Evolutionary conservation across 2,888 invertebrate species (phyloP).

Genomic region (Dromius quadrimaculatus): DNA sequence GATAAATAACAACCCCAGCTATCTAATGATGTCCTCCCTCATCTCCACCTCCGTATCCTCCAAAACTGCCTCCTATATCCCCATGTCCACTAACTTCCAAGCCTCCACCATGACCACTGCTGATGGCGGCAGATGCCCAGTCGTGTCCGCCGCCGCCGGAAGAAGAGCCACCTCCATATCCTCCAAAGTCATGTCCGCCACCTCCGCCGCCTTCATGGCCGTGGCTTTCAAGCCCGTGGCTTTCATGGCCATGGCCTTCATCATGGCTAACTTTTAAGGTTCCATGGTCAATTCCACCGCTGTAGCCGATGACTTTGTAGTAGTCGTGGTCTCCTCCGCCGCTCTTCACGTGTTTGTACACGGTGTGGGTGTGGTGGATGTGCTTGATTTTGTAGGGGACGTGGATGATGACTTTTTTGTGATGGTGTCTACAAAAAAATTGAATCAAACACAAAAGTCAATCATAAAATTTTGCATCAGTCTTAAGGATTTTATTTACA

Average conservation of each 20-base stretch:
- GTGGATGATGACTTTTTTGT: constrained; percentile 82
- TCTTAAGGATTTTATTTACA: no score
- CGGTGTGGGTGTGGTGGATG: constrained; percentile 82
- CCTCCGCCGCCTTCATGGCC: constrained; percentile 56
- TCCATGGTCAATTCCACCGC: constrained; percentile 73
- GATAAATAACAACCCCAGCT: neutral
- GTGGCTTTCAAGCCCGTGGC: constrained; percentile 55
- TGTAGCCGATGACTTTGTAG: constrained; percentile 78
- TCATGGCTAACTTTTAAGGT: constrained; percentile 65
- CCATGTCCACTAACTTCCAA: constrained; percentile 52
- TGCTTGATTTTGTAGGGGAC: constrained; percentile 83
- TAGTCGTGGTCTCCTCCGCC: constrained; percentile 73
- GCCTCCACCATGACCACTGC: constrained; percentile 57
- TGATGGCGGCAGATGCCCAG: no score
- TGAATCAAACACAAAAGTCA: neutral
- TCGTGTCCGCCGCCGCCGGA: constrained; percentile 53
- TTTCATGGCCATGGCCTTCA: constrained; percentile 60
- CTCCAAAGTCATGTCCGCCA: constrained; percentile 55
- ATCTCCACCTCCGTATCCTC: constrained; percentile 51
- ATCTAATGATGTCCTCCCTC: constrained; percentile 7
- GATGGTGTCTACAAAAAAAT: constrained; percentile 61
- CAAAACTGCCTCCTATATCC: constrained; percentile 56
- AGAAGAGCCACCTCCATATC: constrained; percentile 29
- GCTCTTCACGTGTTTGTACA: constrained; percentile 78
- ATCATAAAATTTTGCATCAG: no score